Percentiles rank a stretch among this genome's conserved stretches.
phyloP scores from a whole-genome alignment of 2,113 vertebrate genomes.

The Boulengeromyrus knoepffleri region DNA sequence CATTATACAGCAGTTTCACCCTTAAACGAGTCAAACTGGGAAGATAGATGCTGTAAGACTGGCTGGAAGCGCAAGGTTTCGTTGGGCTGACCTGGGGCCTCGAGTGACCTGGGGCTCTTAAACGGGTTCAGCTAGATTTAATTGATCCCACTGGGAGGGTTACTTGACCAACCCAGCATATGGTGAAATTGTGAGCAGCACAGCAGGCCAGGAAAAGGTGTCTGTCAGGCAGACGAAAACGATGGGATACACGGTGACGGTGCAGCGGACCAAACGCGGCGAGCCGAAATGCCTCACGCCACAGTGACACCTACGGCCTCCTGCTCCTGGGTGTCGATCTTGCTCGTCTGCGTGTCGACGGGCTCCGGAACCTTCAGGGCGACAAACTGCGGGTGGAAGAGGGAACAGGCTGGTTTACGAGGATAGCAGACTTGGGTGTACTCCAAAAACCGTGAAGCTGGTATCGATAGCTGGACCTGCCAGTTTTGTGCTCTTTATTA shows the following conservation, averaged over 20 bases:
- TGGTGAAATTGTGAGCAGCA: not conserved
- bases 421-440: not conserved
- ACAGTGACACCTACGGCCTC: conserved; percentile 72
- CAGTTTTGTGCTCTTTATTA: not conserved
- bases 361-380: conserved; percentile 76
- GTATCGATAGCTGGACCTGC: not conserved
- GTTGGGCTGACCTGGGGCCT: not conserved
- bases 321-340: conserved; percentile 70
- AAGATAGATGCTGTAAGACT: not conserved
- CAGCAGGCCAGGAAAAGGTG: not conserved
- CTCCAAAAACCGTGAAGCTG: not conserved
- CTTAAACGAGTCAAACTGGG: not conserved
- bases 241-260: not conserved
- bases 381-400: conserved; percentile 61
- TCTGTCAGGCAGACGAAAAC: not conserved
- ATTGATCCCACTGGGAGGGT: not conserved
- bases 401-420: not conserved
- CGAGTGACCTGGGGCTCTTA: not conserved
- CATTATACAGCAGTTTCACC: not conserved
- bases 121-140: not conserved
- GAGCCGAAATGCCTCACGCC: not conserved
- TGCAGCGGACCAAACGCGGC: not conserved
- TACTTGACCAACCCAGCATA: not conserved
- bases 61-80: not conserved
- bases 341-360: conserved; percentile 68